Evolutionary conservation across 2,797 vertebrate species (phyloP).

Genomic region (Gambusia yucatana): DNA sequence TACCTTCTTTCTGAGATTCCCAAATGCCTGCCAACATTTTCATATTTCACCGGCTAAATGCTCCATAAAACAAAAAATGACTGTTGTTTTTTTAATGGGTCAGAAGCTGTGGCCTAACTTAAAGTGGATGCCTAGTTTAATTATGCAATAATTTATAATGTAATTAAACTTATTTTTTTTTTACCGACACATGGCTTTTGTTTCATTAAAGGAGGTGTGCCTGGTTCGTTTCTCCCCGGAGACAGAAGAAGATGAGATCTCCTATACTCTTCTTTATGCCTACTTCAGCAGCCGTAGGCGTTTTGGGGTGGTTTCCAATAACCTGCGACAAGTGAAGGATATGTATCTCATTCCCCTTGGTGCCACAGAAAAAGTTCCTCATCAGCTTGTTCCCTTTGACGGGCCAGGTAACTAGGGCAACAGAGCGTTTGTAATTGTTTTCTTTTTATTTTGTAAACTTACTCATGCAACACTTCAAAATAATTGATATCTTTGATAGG

Average conservation of each 20-base stretch:
- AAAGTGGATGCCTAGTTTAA: background rate
- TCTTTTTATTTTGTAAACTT: slow-evolving; percentile 3
- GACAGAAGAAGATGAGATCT: slow-evolving; percentile 98
- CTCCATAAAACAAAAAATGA: background rate
- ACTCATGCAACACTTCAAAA: slow-evolving; percentile 1
- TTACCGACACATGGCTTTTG: slow-evolving; percentile 43
- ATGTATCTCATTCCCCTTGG: slow-evolving; percentile 98
- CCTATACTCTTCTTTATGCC: slow-evolving; percentile 93
- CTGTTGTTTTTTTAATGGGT: background rate
- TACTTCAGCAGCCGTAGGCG: slow-evolving; percentile 98
- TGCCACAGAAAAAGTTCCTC: slow-evolving; percentile 94
- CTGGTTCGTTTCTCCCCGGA: slow-evolving; percentile 95
- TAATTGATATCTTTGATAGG: slow-evolving; percentile 79
- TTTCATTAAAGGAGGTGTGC: slow-evolving; percentile 90
- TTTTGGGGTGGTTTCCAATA: slow-evolving; percentile 97
- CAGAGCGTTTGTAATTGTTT: background rate
- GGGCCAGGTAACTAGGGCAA: slow-evolving; percentile 89
- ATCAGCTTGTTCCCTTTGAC: slow-evolving; percentile 98
- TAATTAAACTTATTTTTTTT: slow-evolving; percentile 12
- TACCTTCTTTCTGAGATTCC: background rate
- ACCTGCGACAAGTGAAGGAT: slow-evolving; percentile 97
- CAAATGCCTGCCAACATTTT: background rate
- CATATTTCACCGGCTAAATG: background rate
- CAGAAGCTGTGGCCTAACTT: background rate
- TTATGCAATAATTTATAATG: background rate